Conservation (phyloP, 37 sponge, comb jelly and placozoan genomes). For the Ianthella basta region DNA sequence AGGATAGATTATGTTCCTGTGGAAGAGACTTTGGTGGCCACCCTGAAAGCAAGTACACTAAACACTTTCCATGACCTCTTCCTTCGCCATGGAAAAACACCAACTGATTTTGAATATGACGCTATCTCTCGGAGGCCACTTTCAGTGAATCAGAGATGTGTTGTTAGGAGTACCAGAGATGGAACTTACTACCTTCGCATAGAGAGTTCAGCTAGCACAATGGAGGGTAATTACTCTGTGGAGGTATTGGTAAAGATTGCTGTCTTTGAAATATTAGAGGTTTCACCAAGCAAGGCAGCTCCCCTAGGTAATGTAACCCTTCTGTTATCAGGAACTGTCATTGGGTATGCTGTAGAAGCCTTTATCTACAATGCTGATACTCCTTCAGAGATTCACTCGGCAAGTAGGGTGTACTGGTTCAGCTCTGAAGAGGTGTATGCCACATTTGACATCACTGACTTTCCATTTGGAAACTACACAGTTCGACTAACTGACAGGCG, state of each 20-base stretch:
- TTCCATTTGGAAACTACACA: slow-evolving; percentile 23
- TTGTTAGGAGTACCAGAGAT: slow-evolving; percentile 24
- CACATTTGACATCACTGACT: slow-evolving; percentile 31
- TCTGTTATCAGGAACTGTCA: slow-evolving; percentile 29
- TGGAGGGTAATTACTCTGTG: not conserved
- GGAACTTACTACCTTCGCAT: slow-evolving; percentile 36
- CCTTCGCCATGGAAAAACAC: slow-evolving; percentile 14
- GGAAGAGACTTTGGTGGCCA: slow-evolving; percentile 27
- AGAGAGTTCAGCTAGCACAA: slow-evolving; percentile 1
- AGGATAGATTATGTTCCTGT: slow-evolving; percentile 37
- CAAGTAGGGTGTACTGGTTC: slow-evolving; percentile 31
- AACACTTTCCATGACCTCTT: slow-evolving; percentile 18
- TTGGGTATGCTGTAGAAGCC: slow-evolving; percentile 26
- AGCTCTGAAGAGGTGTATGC: slow-evolving; percentile 37
- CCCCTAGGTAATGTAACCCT: slow-evolving; percentile 30
- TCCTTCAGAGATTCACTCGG: not conserved
- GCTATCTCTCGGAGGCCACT: slow-evolving; percentile 3
- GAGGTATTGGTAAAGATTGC: slow-evolving; percentile 35
- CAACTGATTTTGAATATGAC: slow-evolving; percentile 37
- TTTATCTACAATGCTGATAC: not conserved
- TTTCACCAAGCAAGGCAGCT: slow-evolving; percentile 14
- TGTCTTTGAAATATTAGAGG: slow-evolving; percentile 34
- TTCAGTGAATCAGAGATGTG: slow-evolving; percentile 28
- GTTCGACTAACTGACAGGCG: not conserved
- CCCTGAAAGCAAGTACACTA: not conserved